Base-by-base conservation (phyloP, 1,140 invertebrate species). In the Trachymyrmex cornetzi region DNA sequence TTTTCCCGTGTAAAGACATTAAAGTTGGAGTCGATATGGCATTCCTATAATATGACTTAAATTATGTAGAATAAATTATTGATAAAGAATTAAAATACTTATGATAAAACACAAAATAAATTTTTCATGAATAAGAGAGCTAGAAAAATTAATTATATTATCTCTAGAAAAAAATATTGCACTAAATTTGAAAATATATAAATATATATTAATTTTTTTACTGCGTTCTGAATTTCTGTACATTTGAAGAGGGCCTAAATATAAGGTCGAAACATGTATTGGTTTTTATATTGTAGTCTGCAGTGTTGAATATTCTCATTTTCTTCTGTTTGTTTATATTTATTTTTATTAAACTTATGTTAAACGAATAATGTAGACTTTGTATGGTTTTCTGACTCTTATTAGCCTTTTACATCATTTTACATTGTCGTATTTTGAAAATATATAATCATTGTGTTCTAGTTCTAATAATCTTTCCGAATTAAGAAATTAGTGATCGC, bases 11-110 rank as follows among this genome's bases (percentile, higher is more conserved):
- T 38, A 27, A n/a, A 79, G 48, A 74, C 69, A 59, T 81, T 71
- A 34, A 57, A 81, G 38, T 61, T 57, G 24, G 24, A 19, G 61
- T 84, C 67, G 14, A 72, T 81, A 48, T 30, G 38, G 61, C 44
- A 71, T 57, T 59, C 11, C 5, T 61, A 34, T 69, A 55, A 63
- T 61, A 71, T 55, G 11, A 34, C 14, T 48, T 72, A 44, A 57
- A 14, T 3, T 30, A n/a, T 48, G 48, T n/a, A 22, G 24, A 74
- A 61, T 27, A 72, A 57, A 30, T 82, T 80, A 55, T 24, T 48
- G 24, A 75, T 48, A 12, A 82, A 48, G 7, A 57, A 57, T 38
- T 9, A 57, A 2, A 57, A n/a, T n/a, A 16, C 19, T 53, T 53
- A 44, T 53, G 30, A 19, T 44, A 6, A 57, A 61, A 6, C 14